These are phyloP conservation scores for Pollimyrus isidori DNA, from an alignment of 2,113 vertebrate species.

Conservation along the genomic window DNA sequence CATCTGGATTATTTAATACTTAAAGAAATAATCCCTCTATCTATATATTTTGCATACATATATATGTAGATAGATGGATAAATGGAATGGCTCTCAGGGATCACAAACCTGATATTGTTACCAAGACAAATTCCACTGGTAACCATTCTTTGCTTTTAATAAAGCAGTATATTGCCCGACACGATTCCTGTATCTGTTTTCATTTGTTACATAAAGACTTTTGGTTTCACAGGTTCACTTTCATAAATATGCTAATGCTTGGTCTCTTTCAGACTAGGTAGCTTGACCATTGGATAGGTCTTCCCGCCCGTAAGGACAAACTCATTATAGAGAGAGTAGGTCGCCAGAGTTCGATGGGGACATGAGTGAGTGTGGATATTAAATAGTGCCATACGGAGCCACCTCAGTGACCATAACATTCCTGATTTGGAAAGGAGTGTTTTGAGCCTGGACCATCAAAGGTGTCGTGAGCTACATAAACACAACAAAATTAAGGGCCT, in stretches of 20 bases:
- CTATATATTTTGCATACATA: not conserved
- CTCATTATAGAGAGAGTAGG: not conserved
- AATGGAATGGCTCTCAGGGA: constrained; percentile 63
- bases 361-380: not conserved
- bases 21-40: not conserved
- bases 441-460: not conserved
- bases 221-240: not conserved
- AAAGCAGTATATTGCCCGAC: constrained; percentile 59
- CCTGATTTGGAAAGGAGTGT: not conserved
- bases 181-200: not conserved
- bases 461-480: not conserved
- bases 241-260: not conserved
- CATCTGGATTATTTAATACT: constrained; percentile 61
- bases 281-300: not conserved
- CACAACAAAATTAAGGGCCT: not conserved
- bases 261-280: not conserved
- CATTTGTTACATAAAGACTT: not conserved
- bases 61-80: constrained; percentile 14
- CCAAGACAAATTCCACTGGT: constrained; percentile 51
- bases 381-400: not conserved
- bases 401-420: not conserved
- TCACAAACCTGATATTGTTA: constrained; percentile 50
- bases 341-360: not conserved
- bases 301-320: not conserved
- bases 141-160: constrained; percentile 57